Evolutionary conservation across 2,797 vertebrate species (phyloP), one percentile per base, ranked within the genome.

Genomic region (Varecia variegata): DNA sequence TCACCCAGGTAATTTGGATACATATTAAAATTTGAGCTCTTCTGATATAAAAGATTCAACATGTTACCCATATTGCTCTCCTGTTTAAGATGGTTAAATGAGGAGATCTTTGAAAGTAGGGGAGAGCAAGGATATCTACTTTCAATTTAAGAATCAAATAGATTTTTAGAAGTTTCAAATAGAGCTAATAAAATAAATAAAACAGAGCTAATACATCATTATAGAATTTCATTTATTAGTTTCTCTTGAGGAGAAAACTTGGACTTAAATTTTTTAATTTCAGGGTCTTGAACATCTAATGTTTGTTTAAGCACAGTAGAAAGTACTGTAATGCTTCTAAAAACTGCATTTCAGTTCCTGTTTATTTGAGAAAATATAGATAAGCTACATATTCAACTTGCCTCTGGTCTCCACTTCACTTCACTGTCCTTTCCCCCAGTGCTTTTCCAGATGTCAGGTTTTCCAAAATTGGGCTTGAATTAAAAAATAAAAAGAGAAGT

Each of bases 391-490:
- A 14, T 67, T 88, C 38, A 32, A 0, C 67, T 68, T 92, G 54
- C 23, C 32, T 85, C 45, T 23, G 30, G 13, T 81, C 74, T 35
- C 21, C 7, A 38, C 47, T 52, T 60, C n/a, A 9, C 23, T 90
- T 67, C n/a, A 9, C 27, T 88, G 0, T 74, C 45, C 27, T 58
- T 3, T 38, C 27, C 90, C 5, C 21, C 35, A n/a, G 8, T 43
- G 40, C 32, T 87, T 30, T 81, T 88, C 47, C 54, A 80, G 32
- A 43, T 90, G 43, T 40, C 43, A n/a, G n/a, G 50, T 73, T 62
- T 97, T 92, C 73, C 68, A 45, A 94, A 92, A 88, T 40, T 94
- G 35, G 3, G 60, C 23, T 81, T 91, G 54, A 94, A 77, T 71
- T 88, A 67, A 85, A 94, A 95, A 68, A 35, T 58, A 32, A 91